Base-by-base conservation (phyloP, 2,888 invertebrate species). In the Drosophila greeni region DNA sequence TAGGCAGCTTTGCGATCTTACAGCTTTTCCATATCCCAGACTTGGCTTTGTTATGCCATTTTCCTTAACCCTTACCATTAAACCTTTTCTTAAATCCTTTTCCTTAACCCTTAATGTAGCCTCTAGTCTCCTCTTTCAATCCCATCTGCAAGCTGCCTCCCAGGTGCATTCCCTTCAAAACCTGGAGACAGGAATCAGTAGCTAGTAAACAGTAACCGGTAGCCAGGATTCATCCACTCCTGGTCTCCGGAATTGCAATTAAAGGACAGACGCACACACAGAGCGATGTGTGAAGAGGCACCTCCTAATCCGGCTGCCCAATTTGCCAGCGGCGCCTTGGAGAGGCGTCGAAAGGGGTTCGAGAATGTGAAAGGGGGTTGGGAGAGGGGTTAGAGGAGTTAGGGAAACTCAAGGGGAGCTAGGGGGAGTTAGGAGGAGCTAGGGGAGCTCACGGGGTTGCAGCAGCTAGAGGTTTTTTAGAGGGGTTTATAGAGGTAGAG, bases 281-380 rank as follows among this genome's bases (percentile, higher is more conserved):
- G 5, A 18, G 12, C 23, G 42, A 24, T 43, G 34, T 23, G 20
- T 40, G 45, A 24, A 16, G 34, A 43, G 70, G 42, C 42, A 33
- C 36, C 53, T 61, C 48, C 67, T 61, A 70, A 62, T 67, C 53
- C 47, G 47, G 20, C 36, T 49, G 62, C 51, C 70, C 70, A 60
- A 61, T 61, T 45, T 61, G 45, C 61, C 37, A 18, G 54, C 34
- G 24, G 61, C 39, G 24, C 69, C 37, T 59, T 29, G 59, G 51
- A 31, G 43, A 51, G 66, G 57, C 37, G 68, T 68, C 31, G 48
- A 51, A 37, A 29, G 11, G 24, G 24, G 42, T 42, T 26, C 26
- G 24, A 26, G 24, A 2, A 26, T 7, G 6, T 24, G 24, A 5
- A n/a, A n/a, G n/a, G n/a, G n/a, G 7, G 24, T 5, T 6, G 24